Base-by-base conservation (phyloP, 2,797 vertebrate genomes). In the Microtus californicus region DNA sequence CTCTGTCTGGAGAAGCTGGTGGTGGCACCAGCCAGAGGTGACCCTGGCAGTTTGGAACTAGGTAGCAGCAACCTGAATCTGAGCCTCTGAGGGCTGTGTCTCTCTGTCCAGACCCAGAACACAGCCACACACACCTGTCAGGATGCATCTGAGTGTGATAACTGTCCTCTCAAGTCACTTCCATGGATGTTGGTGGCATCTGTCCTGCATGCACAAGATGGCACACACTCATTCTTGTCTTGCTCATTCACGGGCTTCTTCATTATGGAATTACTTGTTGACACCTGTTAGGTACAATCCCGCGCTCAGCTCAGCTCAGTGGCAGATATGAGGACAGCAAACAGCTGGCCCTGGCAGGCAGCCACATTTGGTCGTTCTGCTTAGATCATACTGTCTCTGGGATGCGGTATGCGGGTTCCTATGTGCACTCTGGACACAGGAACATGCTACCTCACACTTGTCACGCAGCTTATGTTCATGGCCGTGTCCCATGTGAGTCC, bases 1-100 rank as follows among this genome's bases (percentile, higher is more conserved):
- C 93, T 90, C 95, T 93, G 94, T 97, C 97, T 89, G 87, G 91
- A 98, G 97, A 97, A 95, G 96, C 78, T 61, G 90, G 96, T 83
- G 81, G 67, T 34, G 59, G 79, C 5, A 0, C 93, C 69, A 65
- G 91, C 15, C 3, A 61, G 31, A 13, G 76, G 45, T 43, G n/a
- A 78, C 61, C 63, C 48, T 71, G 0, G 54, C 37, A 59, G n/a
- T 79, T 67, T 90, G 67, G 78, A 40, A 59, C 40, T 43, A 77
- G 92, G 71, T n/a, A 65, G 83, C 14, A 56, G 73, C 73, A 34
- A 12, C 31, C 67, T 8, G 2, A 82, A 31, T n/a, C 7, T 9
- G 95, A 74, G 77, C 48, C 27, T 61, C 59, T 0, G 29, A 29
- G 65, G 67, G 87, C 89, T 63, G 43, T 25, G 29, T 54, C 37